Conservation (phyloP, 2,797 vertebrate genomes). For the Eulemur mongoz region DNA sequence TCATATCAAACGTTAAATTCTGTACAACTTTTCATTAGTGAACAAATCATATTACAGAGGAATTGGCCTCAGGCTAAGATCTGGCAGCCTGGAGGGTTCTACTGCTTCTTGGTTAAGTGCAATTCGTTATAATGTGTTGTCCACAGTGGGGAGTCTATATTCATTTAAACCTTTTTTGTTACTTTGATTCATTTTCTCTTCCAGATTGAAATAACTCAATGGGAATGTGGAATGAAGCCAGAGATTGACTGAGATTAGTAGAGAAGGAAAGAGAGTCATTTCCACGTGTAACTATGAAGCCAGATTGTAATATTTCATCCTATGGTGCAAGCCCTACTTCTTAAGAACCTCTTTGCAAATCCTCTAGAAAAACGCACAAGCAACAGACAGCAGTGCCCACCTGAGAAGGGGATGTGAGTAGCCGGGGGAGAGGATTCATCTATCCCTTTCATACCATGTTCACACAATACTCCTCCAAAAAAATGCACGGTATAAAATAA, state of each 20-base stretch:
- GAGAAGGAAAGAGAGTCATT: neutral
- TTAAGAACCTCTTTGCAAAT: neutral
- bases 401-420: accelerated
- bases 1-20: neutral
- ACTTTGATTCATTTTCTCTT: neutral
- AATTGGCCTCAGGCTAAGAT: neutral
- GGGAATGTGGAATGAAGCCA: neutral
- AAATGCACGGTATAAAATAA: neutral
- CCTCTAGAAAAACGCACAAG: neutral
- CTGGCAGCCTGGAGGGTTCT: neutral
- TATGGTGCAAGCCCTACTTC: neutral
- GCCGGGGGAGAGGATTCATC: neutral
- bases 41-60: neutral
- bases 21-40: neutral
- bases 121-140: neutral
- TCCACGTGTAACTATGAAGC: neutral
- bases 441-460: neutral
- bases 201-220: neutral
- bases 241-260: neutral
- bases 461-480: neutral
- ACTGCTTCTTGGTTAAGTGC: neutral
- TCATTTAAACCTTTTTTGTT: neutral
- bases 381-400: neutral
- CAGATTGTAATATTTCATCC: neutral
- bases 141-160: neutral